These are phyloP conservation scores for Cirrhinus molitorella DNA, from an alignment of 2,797 vertebrate species.

Conservation along the genomic window DNA sequence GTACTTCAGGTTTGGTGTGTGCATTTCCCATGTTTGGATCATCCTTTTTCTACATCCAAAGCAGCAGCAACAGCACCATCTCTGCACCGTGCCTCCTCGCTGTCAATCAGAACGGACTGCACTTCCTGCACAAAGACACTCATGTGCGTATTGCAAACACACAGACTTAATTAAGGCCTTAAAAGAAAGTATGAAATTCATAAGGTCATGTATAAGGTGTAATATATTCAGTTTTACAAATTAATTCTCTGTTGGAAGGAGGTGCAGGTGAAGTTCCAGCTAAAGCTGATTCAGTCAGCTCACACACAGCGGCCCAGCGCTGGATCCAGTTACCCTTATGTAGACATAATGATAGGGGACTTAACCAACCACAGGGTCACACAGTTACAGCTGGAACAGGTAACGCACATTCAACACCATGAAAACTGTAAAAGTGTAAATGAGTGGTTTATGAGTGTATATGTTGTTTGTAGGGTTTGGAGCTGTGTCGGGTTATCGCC, in stretches of 20 bases:
- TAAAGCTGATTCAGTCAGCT: constrained; percentile 91
- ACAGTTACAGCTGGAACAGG: constrained; percentile 96
- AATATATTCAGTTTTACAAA: neutral
- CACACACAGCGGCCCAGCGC: constrained; percentile 87
- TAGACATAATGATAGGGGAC: constrained; percentile 90
- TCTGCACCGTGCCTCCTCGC: constrained; percentile 92
- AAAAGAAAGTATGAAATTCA: neutral
- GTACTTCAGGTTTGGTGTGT: constrained; percentile 87
- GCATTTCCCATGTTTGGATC: constrained; percentile 95
- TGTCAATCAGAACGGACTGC: constrained; percentile 93
- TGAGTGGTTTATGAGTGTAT: neutral
- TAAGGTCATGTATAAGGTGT: neutral
- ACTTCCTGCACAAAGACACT: constrained; percentile 92
- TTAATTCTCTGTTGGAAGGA: constrained; percentile 76
- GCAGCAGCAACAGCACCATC: constrained; percentile 89
- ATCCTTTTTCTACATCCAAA: constrained; percentile 97
- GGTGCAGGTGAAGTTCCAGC: constrained; percentile 82
- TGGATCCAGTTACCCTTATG: constrained; percentile 91
- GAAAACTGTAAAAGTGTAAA: neutral
- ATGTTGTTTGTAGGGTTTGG: constrained; percentile 84
- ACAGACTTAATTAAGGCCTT: neutral
- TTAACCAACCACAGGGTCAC: constrained; percentile 82
- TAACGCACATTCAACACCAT: constrained; percentile 50
- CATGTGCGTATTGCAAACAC: constrained; percentile 80
- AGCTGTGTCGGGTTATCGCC: constrained; percentile 93